Evolutionary conservation across 1,140 invertebrate species (phyloP).

Genomic region (Bradynema listronoti): DNA sequence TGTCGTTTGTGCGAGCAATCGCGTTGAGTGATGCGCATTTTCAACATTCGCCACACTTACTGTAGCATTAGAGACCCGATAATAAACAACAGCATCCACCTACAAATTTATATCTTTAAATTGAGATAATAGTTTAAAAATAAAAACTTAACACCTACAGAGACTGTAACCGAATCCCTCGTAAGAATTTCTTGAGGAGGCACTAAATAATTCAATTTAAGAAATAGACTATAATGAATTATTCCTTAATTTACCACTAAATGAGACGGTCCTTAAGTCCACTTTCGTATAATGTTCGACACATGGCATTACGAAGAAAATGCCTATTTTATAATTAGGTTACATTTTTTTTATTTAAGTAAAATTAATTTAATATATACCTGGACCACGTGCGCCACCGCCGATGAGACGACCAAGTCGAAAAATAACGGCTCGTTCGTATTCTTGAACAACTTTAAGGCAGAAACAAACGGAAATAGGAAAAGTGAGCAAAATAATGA

Average conservation of each 20-base stretch:
- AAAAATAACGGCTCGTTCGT: slow-evolving; percentile 70
- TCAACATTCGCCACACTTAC: slow-evolving; percentile 72
- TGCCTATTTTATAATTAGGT: slow-evolving; percentile 28
- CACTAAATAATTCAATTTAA: slow-evolving; percentile 8
- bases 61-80: slow-evolving; percentile 75
- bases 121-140: neutral
- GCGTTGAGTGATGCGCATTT: slow-evolving; percentile 75
- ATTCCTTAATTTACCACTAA: slow-evolving; percentile 59
- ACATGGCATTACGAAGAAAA: slow-evolving; percentile 61
- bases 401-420: slow-evolving; percentile 73
- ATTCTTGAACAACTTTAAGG: slow-evolving; percentile 62
- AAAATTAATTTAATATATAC: slow-evolving; percentile 34
- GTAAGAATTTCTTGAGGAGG: slow-evolving; percentile 61
- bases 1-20: slow-evolving; percentile 73
- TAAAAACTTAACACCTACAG: slow-evolving; percentile 67
- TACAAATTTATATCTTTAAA: slow-evolving; percentile 4
- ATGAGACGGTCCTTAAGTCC: slow-evolving; percentile 65
- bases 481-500: slow-evolving; percentile 80
- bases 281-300: slow-evolving; percentile 64
- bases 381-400: slow-evolving; percentile 76
- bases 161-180: slow-evolving; percentile 67
- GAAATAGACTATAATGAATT: slow-evolving; percentile 11
- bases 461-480: neutral
- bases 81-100: slow-evolving; percentile 74
- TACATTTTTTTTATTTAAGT: neutral